Conservation (phyloP, 2,888 invertebrate genomes). For the Biston stratarius region DNA sequence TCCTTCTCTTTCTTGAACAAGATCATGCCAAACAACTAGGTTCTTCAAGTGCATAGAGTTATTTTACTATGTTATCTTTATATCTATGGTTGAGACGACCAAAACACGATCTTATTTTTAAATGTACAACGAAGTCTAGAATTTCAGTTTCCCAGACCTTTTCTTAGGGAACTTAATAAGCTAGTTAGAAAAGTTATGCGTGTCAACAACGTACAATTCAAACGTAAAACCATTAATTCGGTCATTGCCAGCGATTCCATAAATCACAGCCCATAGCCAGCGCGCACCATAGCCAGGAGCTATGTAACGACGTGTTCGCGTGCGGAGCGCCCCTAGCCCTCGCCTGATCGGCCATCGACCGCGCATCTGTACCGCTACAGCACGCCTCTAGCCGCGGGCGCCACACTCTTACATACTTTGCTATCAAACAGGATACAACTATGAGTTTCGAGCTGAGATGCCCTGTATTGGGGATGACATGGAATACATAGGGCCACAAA, state of each 20-base stretch:
- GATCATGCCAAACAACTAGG: no score
- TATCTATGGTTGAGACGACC: no score
- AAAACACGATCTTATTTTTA: no score
- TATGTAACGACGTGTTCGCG: conserved; percentile 11
- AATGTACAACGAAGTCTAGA: no score
- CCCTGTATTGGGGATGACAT: no score
- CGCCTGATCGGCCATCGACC: conserved; percentile 44
- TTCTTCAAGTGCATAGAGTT: no score
- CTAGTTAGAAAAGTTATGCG: no score
- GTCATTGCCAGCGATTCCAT: conserved; percentile 10
- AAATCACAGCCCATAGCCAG: conserved; percentile 10
- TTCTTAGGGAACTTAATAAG: no score
- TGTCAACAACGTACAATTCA: not conserved
- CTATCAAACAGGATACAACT: not conserved
- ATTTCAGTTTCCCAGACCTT: no score
- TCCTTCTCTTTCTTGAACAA: no score
- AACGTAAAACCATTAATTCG: not conserved
- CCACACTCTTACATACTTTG: conserved; percentile 22
- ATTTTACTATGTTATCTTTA: no score
- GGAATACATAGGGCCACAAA: no score
- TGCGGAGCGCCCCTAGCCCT: conserved; percentile 21
- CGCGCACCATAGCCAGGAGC: not conserved
- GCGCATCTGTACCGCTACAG: conserved; percentile 37
- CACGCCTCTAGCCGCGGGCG: conserved; percentile 30
- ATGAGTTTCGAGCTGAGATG: not conserved